phyloP scores from a whole-genome alignment of 2,113 vertebrate genomes.

The zebrafish (Danio rerio) region DNA sequence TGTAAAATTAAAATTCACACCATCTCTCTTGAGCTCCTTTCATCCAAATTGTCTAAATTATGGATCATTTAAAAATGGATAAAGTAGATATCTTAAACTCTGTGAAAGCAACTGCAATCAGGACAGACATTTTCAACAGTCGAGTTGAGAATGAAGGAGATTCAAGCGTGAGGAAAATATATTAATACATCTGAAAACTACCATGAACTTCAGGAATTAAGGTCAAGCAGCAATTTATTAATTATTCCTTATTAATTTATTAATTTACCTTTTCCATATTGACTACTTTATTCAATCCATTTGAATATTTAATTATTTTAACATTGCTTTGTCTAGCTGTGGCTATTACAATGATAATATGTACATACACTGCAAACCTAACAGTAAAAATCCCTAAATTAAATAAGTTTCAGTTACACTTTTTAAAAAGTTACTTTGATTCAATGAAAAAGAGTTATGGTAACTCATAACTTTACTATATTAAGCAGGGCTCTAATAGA shows the following conservation, averaged over 20 bases:
- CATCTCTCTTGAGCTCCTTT: neutral
- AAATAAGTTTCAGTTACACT: no score
- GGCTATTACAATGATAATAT: neutral
- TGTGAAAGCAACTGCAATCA: conserved; percentile 22
- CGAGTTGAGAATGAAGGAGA: neutral
- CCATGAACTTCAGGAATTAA: neutral
- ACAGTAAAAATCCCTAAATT: no score
- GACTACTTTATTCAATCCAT: neutral
- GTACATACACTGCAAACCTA: no score
- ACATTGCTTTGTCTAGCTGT: neutral
- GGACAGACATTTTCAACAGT: conserved; percentile 4
- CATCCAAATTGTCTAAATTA: conserved; percentile 13
- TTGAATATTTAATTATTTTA: neutral
- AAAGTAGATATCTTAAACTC: neutral
- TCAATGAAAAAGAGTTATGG: no score
- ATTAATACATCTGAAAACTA: conserved; percentile 10
- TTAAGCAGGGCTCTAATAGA: no score
- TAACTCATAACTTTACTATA: no score
- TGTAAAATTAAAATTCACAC: neutral
- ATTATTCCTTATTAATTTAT: neutral
- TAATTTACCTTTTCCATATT: neutral
- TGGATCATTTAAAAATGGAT: conserved; percentile 20
- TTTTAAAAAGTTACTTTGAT: no score
- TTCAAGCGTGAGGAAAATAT: neutral
- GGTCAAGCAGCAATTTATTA: neutral